Conservation (phyloP, 2,113 vertebrate species). For the Ornithorhynchus anatinus region DNA sequence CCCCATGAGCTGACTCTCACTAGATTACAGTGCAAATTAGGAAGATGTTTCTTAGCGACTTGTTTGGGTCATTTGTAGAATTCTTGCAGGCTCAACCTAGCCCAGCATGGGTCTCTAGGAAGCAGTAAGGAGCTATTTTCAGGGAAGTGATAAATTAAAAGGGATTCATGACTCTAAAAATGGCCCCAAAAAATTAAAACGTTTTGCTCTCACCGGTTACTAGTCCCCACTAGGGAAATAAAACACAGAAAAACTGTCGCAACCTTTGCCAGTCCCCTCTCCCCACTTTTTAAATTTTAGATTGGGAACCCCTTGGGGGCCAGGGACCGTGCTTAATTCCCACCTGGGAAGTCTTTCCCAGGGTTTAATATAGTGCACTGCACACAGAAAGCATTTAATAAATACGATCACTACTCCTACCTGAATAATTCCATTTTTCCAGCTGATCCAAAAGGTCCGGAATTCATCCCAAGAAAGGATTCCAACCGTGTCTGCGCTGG, state of each 20-base stretch:
- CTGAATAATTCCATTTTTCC: slow-evolving; percentile 83
- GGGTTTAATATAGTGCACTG: too few species aligned
- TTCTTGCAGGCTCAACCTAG: neutral
- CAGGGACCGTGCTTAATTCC: too few species aligned
- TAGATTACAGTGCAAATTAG: neutral
- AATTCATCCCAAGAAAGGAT: slow-evolving; percentile 95
- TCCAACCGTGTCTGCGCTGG: slow-evolving; percentile 74
- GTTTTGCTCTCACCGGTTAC: neutral
- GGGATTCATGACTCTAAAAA: neutral
- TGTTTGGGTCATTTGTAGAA: neutral
- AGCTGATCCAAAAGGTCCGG: slow-evolving; percentile 92
- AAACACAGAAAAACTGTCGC: neutral
- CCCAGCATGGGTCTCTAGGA: neutral
- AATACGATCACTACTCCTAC: too few species aligned
- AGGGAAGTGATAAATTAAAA: neutral
- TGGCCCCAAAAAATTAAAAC: neutral
- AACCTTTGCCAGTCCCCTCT: neutral
- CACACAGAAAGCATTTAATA: too few species aligned
- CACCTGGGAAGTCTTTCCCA: too few species aligned
- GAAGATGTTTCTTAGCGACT: neutral
- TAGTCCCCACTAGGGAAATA: neutral
- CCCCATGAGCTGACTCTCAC: neutral
- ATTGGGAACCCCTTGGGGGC: too few species aligned
- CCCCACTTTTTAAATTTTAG: too few species aligned
- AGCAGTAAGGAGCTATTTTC: neutral